Evolutionary conservation across 2,113 vertebrate species (phyloP).

Genomic region (Platanista minor): DNA sequence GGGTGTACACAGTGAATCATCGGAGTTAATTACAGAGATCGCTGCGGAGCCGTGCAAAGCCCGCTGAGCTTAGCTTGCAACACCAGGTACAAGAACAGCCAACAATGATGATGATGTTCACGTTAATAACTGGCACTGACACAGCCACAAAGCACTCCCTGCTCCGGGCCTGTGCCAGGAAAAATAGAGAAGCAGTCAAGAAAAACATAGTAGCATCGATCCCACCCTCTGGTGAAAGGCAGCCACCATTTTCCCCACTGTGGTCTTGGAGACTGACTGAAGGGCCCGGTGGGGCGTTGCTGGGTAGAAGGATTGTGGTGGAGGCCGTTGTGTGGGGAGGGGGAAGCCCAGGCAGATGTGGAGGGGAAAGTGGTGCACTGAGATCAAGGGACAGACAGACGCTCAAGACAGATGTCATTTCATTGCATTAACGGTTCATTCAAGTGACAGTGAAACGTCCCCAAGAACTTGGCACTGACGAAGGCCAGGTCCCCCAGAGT

Average conservation of each 20-base stretch:
- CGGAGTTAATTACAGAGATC: conserved; percentile 59
- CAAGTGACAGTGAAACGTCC: background rate
- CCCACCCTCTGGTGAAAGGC: background rate
- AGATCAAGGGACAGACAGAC: background rate
- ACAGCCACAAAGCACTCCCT: conserved; percentile 53
- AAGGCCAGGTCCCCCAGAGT: background rate
- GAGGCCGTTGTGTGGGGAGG: background rate
- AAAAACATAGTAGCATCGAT: background rate
- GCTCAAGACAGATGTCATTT: rapidly evolving
- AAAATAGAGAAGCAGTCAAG: conserved; percentile 57
- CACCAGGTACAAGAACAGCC: background rate
- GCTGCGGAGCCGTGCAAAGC: background rate
- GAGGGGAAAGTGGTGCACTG: rapidly evolving
- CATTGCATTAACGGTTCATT: background rate
- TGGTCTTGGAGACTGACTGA: background rate
- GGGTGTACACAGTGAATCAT: conserved; percentile 51
- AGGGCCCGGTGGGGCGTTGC: background rate
- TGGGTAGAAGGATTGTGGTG: background rate
- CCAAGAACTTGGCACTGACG: background rate
- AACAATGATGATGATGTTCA: conserved; percentile 41
- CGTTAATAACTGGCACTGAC: conserved; percentile 66
- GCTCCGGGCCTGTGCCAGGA: conserved; percentile 51
- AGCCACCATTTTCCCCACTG: background rate
- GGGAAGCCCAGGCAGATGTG: background rate
- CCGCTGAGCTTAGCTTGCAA: conserved; percentile 36